Evolutionary conservation across 2,888 invertebrate species (phyloP).

Genomic region (Drosophila mettleri): DNA sequence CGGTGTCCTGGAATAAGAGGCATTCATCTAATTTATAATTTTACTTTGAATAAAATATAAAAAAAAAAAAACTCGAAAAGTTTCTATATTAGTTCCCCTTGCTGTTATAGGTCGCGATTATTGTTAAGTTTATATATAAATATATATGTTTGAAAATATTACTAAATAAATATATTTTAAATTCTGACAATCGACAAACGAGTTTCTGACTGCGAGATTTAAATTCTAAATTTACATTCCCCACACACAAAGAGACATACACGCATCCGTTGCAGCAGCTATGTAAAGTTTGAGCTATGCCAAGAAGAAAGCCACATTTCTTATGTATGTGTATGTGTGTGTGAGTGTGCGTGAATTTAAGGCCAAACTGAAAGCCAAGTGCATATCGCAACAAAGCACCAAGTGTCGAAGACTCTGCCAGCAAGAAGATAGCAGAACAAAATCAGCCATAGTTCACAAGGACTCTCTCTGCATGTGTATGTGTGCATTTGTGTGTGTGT

Average conservation of each 20-base stretch:
- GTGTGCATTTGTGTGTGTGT: slow-evolving; percentile 4
- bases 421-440: slow-evolving; percentile 26
- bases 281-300: slow-evolving; percentile 15
- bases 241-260: not conserved
- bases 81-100: not conserved
- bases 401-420: slow-evolving; percentile 52
- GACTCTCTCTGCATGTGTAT: slow-evolving; percentile 20
- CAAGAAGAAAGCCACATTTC: slow-evolving; percentile 32
- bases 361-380: slow-evolving; percentile 38
- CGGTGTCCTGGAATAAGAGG: slow-evolving; percentile 32
- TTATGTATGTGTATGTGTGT: slow-evolving; percentile 9
- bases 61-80: not conserved
- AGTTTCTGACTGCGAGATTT: not conserved
- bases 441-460: slow-evolving; percentile 29
- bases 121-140: not conserved
- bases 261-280: not conserved
- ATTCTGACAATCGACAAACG: not conserved
- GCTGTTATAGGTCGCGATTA: slow-evolving; percentile 2
- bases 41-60: slow-evolving; percentile 7
- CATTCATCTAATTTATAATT: slow-evolving; percentile 14
- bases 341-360: slow-evolving; percentile 19
- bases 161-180: slow-evolving; percentile 8
- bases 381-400: slow-evolving; percentile 44
- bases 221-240: slow-evolving; percentile 4
- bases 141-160: not conserved